Evolutionary conservation across 2,113 vertebrate species (phyloP).

Genomic region (Petrocephalus zakoni): DNA sequence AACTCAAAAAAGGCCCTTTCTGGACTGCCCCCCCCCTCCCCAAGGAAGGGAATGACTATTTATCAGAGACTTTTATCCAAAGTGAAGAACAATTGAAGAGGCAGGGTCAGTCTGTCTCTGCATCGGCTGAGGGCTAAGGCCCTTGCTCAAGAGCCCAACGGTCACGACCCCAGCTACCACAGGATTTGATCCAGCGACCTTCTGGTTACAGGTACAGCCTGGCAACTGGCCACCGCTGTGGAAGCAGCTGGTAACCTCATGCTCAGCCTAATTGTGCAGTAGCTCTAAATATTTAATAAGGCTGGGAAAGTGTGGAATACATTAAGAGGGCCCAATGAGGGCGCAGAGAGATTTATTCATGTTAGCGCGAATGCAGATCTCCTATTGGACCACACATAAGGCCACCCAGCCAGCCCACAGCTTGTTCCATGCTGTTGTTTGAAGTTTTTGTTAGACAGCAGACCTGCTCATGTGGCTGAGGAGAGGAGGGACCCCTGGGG

Average conservation of each 20-base stretch:
- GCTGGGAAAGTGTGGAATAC: slow-evolving; percentile 34
- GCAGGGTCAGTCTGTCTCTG: not conserved
- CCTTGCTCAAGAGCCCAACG: not conserved
- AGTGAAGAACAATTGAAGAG: not conserved
- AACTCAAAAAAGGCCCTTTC: not conserved
- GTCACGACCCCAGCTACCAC: not conserved
- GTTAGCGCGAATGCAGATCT: not conserved
- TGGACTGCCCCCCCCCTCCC: slow-evolving; percentile 38
- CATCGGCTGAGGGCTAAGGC: not conserved
- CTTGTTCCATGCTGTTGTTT: not conserved
- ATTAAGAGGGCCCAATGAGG: slow-evolving; percentile 49
- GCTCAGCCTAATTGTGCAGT: slow-evolving; percentile 17
- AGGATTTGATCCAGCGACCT: not conserved
- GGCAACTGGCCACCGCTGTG: not conserved
- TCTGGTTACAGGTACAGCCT: not conserved
- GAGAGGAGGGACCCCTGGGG: not conserved
- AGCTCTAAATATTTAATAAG: slow-evolving; percentile 50
- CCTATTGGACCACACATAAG: not conserved
- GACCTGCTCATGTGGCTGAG: not conserved
- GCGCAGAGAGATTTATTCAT: slow-evolving; percentile 48
- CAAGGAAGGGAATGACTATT: slow-evolving; percentile 13
- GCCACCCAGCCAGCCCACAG: not conserved
- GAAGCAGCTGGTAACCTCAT: not conserved
- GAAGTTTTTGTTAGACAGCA: not conserved
- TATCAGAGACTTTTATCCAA: not conserved